Base-by-base conservation (phyloP, 1,140 invertebrate genomes). In the Drosophila simulans region DNA sequence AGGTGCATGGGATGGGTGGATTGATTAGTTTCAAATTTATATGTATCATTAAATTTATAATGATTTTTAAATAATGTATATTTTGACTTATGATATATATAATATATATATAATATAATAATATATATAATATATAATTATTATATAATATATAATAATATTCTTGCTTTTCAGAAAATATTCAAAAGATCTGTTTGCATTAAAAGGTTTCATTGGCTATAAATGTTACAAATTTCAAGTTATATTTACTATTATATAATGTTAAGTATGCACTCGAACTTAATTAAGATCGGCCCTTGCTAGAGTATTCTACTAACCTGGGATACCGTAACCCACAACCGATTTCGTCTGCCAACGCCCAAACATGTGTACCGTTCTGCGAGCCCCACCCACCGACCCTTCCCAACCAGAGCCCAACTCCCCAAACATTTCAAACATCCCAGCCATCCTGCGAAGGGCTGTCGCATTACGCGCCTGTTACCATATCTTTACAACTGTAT, bases 401-500 rank as follows among this genome's bases (percentile, higher is more conserved):
- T 54, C 46, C 48, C n/a, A 1, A 40, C 25, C 25, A n/a, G 13
- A 34, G 43, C 20, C 60, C 57, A n/a, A 5, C 13, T 49, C 31
- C 64, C 25, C 10, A 60, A 39, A 27, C 20, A 22, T 31, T 34
- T 31, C 17, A 45, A 10, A n/a, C 20, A 25, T 12, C 37, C 52
- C 22, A 58, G 31, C 20, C 54, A n/a, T 20, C 46, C 63, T 31
- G 27, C 43, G 25, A 65, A 72, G 76, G 55, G 76, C 83, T 83
- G 83, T 89, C 84, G 88, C 84, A 88, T 89, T 88, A 89, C 56
- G 84, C 83, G 83, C 80, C 83, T 89, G 62, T 88, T 89, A 89
- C 79, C 84, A 77, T 89, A 89, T 89, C 84, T 89, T 89, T 89
- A 85, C 80, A 89, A 90, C 85, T 90, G 84, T 84, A 89, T 90